Conservation (phyloP, 2,113 vertebrate genomes). For the Chelonoidis abingdonii region DNA sequence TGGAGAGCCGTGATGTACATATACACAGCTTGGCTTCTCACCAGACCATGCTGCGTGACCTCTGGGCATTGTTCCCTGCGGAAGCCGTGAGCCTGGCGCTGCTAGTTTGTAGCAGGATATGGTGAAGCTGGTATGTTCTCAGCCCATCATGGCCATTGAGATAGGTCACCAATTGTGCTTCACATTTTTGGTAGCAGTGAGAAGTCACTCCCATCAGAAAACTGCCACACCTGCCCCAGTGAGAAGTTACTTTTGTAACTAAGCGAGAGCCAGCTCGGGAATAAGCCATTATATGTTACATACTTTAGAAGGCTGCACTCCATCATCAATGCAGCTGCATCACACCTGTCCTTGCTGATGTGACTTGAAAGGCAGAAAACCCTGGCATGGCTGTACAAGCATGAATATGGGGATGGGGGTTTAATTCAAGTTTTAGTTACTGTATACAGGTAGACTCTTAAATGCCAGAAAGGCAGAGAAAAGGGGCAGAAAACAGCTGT, state of each 20-base stretch:
- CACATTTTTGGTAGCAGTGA: fast-evolving
- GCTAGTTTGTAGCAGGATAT: background rate
- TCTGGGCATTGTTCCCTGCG: background rate
- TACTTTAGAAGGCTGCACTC: background rate
- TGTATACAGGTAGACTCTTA: background rate
- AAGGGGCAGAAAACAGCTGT: background rate
- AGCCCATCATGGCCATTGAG: too few relatives aligned
- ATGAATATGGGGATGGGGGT: background rate
- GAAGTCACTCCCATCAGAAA: background rate
- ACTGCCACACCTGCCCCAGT: too few relatives aligned
- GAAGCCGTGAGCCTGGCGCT: background rate
- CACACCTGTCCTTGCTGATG: background rate
- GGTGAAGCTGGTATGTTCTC: background rate
- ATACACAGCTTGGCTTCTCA: background rate
- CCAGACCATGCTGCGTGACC: background rate
- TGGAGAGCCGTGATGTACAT: background rate
- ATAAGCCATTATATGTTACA: background rate
- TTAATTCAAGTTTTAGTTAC: background rate
- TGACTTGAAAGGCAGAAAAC: background rate
- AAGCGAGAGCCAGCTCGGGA: background rate
- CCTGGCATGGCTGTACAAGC: too few relatives aligned
- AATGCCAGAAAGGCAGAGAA: background rate
- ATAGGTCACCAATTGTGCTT: fast-evolving
- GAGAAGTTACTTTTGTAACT: background rate
- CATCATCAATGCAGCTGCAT: background rate